A percentile compares a stretch with the other conserved stretches of the same genome.
These are phyloP conservation scores for Ornithoptera alexandrae DNA, from an alignment of 2,888 invertebrate species.

Conservation along the genomic window DNA sequence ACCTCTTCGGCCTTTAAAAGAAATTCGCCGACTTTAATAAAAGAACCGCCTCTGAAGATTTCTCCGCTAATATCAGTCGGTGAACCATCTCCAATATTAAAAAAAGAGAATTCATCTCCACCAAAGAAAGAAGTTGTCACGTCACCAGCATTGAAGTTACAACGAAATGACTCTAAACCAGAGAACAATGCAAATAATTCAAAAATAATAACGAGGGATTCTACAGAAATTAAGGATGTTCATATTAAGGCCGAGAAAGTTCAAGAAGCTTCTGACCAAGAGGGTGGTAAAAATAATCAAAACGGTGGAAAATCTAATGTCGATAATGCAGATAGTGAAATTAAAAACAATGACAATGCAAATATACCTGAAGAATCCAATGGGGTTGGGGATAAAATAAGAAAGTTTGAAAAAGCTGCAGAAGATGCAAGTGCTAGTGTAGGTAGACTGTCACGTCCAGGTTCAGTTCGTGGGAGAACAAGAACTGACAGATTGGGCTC, in stretches of 20 bases:
- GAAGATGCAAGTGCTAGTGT: slow-evolving; percentile 57
- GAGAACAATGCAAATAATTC: slow-evolving; percentile 35
- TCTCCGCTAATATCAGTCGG: slow-evolving; percentile 28
- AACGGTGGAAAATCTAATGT: slow-evolving; percentile 26
- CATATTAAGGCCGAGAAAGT: slow-evolving; percentile 45
- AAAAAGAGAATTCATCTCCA: slow-evolving; percentile 26
- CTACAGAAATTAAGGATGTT: slow-evolving; percentile 43
- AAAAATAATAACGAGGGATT: slow-evolving; percentile 43
- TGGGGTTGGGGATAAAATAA: slow-evolving; percentile 75
- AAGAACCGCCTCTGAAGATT: slow-evolving; percentile 34
- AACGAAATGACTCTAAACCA: slow-evolving; percentile 36
- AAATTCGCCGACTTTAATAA: slow-evolving; percentile 33
- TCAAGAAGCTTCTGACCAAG: slow-evolving; percentile 37
- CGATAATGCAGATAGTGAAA: slow-evolving; percentile 20
- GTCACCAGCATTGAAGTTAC: slow-evolving; percentile 39
- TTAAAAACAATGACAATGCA: slow-evolving; percentile 31
- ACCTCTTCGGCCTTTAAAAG: slow-evolving; percentile 31
- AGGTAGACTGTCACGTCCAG: slow-evolving; percentile 59
- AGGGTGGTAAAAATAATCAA: slow-evolving; percentile 31
- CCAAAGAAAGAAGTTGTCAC: slow-evolving; percentile 34
- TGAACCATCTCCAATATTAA: slow-evolving; percentile 21
- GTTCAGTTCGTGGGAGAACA: slow-evolving; percentile 57
- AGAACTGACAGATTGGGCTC: slow-evolving; percentile 52
- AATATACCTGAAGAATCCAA: slow-evolving; percentile 55
- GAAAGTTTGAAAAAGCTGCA: slow-evolving; percentile 71